These are phyloP conservation scores for Apogon hyalosoma DNA, from an alignment of 2,797 vertebrate genomes.

Conservation along the genomic window DNA sequence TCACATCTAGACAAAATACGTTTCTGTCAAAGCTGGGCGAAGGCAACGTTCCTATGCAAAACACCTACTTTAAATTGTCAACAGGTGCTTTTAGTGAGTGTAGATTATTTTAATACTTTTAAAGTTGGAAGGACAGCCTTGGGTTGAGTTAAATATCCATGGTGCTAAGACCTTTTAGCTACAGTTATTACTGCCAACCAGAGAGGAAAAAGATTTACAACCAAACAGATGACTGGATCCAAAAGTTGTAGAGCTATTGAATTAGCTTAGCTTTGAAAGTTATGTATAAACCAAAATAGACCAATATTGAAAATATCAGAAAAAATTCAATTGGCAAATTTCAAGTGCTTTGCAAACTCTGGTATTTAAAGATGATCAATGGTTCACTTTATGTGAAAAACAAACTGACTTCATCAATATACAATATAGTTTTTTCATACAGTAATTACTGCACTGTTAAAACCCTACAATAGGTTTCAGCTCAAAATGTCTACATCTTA, in stretches of 20 bases:
- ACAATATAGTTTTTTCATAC: not conserved
- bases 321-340: not conserved
- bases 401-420: not conserved
- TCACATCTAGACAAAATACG: conserved; percentile 1
- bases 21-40: conserved; percentile 3
- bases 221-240: conserved; percentile 3
- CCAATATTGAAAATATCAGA: not conserved
- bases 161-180: no score
- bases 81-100: conserved; percentile 10
- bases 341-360: no score
- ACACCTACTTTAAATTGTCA: not conserved
- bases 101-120: not conserved
- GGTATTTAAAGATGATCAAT: no score
- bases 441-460: not conserved
- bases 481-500: not conserved
- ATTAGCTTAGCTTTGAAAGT: not conserved
- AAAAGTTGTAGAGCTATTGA: conserved; percentile 9
- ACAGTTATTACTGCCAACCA: not conserved
- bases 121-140: not conserved
- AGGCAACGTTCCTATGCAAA: not conserved
- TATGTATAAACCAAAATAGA: not conserved
- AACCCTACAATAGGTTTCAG: not conserved
- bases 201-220: conserved; percentile 1
- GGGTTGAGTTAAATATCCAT: not conserved
- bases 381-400: no score